Evolutionary conservation across 2,888 invertebrate species (phyloP), one percentile per base, ranked within the genome.

Genomic region (Folsomia manolachei): DNA sequence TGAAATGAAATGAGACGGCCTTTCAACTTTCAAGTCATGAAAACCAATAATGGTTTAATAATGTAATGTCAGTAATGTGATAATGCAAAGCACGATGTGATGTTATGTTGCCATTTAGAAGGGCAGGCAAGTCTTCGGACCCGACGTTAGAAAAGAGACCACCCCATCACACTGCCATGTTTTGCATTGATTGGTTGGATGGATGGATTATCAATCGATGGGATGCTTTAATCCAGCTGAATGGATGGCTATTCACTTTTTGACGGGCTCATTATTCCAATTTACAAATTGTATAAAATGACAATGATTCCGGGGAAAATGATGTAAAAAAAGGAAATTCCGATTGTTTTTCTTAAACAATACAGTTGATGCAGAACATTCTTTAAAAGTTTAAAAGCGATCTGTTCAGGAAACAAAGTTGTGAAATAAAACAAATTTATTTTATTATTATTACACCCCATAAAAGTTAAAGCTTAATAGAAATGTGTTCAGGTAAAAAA

Each of bases 61-160:
- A 19, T 56, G 7, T 19, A 56, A 56, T 18, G 18, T 51, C 9
- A 11, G 51, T 18, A 21, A 56, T 56, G 56, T 18, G 56, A 56
- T 56, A 56, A 56, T 56, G 18, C 56, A 56, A 56, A 56, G 56
- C 56, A 56, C 56, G 56, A 56, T 56, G n/a, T n/a, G n/a, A n/a
- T n/a, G n/a, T n/a, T n/a, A n/a, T n/a, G 39, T 39, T 39, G 39
- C 39, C 56, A n/a, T n/a, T n/a, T n/a, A n/a, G n/a, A 7, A 56
- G 18, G 56, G 7, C 56, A 51, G 51, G 18, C 19, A 19, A 18
- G 21, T 19, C 4, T 56, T 56, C 19, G 21, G 21, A 56, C 21
- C 56, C 56, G 21, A 19, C 56, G 56, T 39, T 4, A 56, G 56
- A n/a, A 19, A 21, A 56, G 56, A 56, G 56, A 56, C 56, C 56